These are phyloP conservation scores for Amyelois transitella DNA, from an alignment of 1,140 invertebrate genomes.

Conservation along the genomic window DNA sequence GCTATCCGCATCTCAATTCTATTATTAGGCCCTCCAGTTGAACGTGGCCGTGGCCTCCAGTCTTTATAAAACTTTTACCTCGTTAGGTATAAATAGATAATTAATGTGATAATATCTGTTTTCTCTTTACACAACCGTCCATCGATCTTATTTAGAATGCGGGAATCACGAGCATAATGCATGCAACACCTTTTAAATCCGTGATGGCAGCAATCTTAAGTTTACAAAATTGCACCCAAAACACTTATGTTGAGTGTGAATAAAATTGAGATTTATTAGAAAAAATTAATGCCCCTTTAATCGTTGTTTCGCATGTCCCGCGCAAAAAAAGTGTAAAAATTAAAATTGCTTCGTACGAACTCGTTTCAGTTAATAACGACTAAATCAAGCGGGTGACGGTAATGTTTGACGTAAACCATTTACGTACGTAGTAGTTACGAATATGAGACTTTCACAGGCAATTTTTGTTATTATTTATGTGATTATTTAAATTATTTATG, in stretches of 20 bases:
- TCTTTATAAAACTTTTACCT: no score
- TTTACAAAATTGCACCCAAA: not conserved
- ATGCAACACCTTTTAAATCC: no score
- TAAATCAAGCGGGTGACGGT: conserved; percentile 6
- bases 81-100: no score
- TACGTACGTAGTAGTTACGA: not conserved
- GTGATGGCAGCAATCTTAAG: not conserved
- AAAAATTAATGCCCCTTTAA: conserved; percentile 40
- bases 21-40: no score
- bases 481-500: no score
- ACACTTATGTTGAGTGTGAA: not conserved
- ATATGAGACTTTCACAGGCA: not conserved
- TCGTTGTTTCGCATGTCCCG: conserved; percentile 40
- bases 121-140: no score
- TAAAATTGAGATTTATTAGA: conserved; percentile 37
- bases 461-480: not conserved
- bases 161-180: no score
- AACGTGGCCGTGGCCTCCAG: no score
- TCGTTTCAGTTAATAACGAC: conserved; percentile 20
- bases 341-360: conserved; percentile 23
- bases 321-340: conserved; percentile 24
- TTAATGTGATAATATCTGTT: no score
- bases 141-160: no score
- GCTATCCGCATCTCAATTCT: no score
- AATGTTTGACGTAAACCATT: conserved; percentile 4